Conservation (phyloP, 2,888 invertebrate genomes). For the Abrostola triplasia region DNA sequence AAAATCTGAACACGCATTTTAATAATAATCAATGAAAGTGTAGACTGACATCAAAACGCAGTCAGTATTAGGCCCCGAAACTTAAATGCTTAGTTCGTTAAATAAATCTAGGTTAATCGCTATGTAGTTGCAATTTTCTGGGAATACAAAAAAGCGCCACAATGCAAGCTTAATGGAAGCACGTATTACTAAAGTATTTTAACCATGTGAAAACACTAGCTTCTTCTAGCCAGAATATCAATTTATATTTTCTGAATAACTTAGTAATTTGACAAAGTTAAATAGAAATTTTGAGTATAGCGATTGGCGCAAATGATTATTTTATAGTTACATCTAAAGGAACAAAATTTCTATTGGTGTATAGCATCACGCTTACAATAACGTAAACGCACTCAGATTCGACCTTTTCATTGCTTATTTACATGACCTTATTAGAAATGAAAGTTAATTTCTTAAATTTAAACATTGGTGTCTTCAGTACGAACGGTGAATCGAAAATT, state of each 20-base stretch:
- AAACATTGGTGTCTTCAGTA: constrained; percentile 62
- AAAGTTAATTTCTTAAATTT: constrained; percentile 50
- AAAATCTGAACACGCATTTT: constrained; percentile 40
- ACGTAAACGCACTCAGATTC: constrained; percentile 41
- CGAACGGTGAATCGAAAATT: constrained; percentile 58
- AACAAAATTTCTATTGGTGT: constrained; percentile 48
- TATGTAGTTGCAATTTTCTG: constrained; percentile 60
- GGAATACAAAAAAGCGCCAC: constrained; percentile 65
- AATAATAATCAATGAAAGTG: constrained; percentile 29
- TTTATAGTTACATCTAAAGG: constrained; percentile 43
- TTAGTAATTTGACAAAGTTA: constrained; percentile 35
- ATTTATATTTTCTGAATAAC: constrained; percentile 22
- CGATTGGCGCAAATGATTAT: constrained; percentile 48
- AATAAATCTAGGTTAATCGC: constrained; percentile 60
- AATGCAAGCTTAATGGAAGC: constrained; percentile 74
- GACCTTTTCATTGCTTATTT: constrained; percentile 53
- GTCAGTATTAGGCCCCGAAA: constrained; percentile 66
- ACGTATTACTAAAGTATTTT: constrained; percentile 55
- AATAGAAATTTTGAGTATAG: constrained; percentile 28
- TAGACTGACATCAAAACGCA: constrained; percentile 51
- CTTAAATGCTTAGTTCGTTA: constrained; percentile 53
- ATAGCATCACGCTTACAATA: constrained; percentile 44
- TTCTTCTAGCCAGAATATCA: constrained; percentile 25
- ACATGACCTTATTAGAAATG: constrained; percentile 48
- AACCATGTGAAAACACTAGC: constrained; percentile 47